Percentiles rank a stretch among this genome's conserved stretches.
Conservation (phyloP, 1,140 invertebrate genomes). For the Pteromalus puparum region DNA sequence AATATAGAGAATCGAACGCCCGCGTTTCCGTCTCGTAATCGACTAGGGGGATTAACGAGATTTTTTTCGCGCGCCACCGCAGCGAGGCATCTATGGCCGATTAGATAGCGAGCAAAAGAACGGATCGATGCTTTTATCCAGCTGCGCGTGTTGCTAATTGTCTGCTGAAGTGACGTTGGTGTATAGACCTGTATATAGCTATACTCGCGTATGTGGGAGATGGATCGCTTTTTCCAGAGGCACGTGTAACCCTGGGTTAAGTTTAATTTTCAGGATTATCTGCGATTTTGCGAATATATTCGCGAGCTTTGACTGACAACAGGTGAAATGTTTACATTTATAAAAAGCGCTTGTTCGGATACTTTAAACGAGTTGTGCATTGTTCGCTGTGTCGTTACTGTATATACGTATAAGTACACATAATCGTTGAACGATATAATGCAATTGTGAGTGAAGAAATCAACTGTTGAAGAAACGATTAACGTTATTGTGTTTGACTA, state of each 20-base stretch:
- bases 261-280: no score
- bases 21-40: slow-evolving; percentile 13
- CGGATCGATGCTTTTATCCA: slow-evolving; percentile 10
- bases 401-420: no score
- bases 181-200: not conserved
- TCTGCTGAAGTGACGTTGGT: not conserved
- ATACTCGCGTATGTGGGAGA: not conserved
- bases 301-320: no score
- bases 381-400: no score
- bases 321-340: no score
- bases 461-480: no score
- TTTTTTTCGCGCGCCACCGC: slow-evolving; percentile 20
- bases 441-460: no score
- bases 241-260: not conserved
- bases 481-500: no score
- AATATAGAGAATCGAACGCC: not conserved
- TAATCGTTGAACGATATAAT: no score
- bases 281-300: no score
- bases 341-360: no score
- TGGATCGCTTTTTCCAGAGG: not conserved
- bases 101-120: slow-evolving; percentile 16
- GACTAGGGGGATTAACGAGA: slow-evolving; percentile 27
- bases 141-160: not conserved
- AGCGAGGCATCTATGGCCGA: slow-evolving; percentile 4
- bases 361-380: no score